These are phyloP conservation scores for Andricus grossulariae DNA, from an alignment of 1,140 invertebrate species.

Conservation along the genomic window DNA sequence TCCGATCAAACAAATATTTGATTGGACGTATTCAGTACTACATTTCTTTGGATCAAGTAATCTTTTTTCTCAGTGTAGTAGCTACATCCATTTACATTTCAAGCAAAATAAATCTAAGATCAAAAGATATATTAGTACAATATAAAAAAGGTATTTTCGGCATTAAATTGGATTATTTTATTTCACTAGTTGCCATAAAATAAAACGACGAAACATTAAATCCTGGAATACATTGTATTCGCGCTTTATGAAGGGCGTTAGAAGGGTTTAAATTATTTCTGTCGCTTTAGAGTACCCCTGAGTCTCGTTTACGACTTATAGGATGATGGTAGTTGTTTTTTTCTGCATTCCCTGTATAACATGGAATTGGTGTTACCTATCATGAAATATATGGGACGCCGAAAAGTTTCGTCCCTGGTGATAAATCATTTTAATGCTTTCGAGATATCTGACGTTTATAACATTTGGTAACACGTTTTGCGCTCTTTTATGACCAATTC, in stretches of 20 bases:
- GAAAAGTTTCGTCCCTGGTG: neutral
- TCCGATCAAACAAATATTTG: too few relatives aligned
- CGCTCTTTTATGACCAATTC: neutral
- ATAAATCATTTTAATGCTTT: constrained; percentile 22
- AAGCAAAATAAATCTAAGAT: too few relatives aligned
- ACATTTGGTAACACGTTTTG: constrained; percentile 7
- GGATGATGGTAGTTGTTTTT: neutral
- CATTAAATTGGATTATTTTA: neutral
- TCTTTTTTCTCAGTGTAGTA: too few relatives aligned
- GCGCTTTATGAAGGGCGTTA: neutral
- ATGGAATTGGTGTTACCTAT: neutral
- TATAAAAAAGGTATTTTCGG: too few relatives aligned
- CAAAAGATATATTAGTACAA: too few relatives aligned
- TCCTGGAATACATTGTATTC: neutral
- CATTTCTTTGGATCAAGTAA: too few relatives aligned
- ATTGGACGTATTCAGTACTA: too few relatives aligned
- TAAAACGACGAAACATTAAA: constrained; percentile 1
- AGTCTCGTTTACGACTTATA: neutral
- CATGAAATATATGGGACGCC: constrained; percentile 11
- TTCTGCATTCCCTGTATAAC: neutral
- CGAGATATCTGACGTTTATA: neutral
- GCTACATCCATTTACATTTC: too few relatives aligned
- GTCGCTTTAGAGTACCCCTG: neutral
- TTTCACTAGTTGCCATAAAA: constrained; percentile 9
- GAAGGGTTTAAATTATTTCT: neutral